Conservation (phyloP, 2,888 invertebrate species). For the Perizoma flavofasciatum region DNA sequence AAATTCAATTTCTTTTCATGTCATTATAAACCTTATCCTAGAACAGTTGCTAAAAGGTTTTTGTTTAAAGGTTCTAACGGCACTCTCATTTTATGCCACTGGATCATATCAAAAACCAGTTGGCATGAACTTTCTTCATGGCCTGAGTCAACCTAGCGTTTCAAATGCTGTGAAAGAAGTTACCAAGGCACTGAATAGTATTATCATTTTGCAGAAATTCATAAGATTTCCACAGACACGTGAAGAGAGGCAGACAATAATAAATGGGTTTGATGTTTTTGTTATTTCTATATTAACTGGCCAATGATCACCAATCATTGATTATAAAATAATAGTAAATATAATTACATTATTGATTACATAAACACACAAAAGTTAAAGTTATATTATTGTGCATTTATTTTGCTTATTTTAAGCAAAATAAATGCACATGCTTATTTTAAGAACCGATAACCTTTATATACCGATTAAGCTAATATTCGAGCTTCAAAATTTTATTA, state of each 20-base stretch:
- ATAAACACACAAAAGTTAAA: background rate
- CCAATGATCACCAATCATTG: background rate
- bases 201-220: constrained; percentile 11
- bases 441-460: too few species aligned
- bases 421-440: too few species aligned
- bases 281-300: background rate
- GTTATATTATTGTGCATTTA: background rate
- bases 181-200: constrained; percentile 13
- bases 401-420: too few species aligned
- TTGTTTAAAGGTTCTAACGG: constrained; percentile 20
- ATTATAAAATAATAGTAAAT: background rate
- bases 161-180: constrained; percentile 18
- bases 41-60: background rate
- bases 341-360: background rate
- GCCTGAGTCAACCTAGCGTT: constrained; percentile 14
- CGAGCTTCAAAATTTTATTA: too few species aligned
- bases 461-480: too few species aligned
- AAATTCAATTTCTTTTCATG: constrained; percentile 13
- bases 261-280: background rate
- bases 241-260: constrained; percentile 11
- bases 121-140: constrained; percentile 16
- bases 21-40: background rate
- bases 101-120: constrained; percentile 22
- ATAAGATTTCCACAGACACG: constrained; percentile 17
- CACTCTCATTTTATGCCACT: constrained; percentile 23